phyloP scores from a whole-genome alignment of 1,140 invertebrate species.

The Temnothorax longispinosus region DNA sequence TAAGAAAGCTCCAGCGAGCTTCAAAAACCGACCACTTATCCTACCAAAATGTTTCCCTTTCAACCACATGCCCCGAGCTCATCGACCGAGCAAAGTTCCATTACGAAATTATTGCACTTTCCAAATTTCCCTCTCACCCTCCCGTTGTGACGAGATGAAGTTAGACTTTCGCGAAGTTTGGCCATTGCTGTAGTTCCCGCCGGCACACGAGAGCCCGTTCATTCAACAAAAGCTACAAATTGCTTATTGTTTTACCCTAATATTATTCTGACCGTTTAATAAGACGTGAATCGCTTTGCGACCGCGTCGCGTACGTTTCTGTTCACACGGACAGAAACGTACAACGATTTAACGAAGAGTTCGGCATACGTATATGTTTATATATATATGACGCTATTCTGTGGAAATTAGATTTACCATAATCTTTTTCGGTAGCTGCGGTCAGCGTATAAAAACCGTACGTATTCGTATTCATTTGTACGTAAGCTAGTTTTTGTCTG shows the following conservation, averaged over 20 bases:
- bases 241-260: slow-evolving; percentile 59
- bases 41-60: slow-evolving; percentile 31
- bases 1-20: background rate
- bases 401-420: slow-evolving; percentile 56
- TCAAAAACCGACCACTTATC: background rate
- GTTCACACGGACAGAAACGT: background rate
- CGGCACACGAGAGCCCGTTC: slow-evolving; percentile 28
- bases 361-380: background rate
- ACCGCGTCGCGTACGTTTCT: background rate
- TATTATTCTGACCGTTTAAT: slow-evolving; percentile 48
- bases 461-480: slow-evolving; percentile 71
- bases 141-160: slow-evolving; percentile 36
- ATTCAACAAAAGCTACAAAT: slow-evolving; percentile 50
- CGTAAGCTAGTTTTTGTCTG: slow-evolving; percentile 76
- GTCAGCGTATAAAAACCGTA: slow-evolving; percentile 37
- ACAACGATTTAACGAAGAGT: background rate
- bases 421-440: slow-evolving; percentile 48
- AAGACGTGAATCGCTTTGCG: slow-evolving; percentile 48
- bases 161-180: slow-evolving; percentile 51
- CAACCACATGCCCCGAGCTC: slow-evolving; percentile 26
- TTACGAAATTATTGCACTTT: slow-evolving; percentile 57
- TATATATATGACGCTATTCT: background rate
- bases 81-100: slow-evolving; percentile 51
- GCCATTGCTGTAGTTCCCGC: slow-evolving; percentile 30
- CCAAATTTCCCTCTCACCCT: slow-evolving; percentile 35